A percentile compares a stretch with the other conserved stretches of the same genome.
Evolutionary conservation across 2,888 invertebrate genomes (phyloP).

Genomic region (Lithophane socia): DNA sequence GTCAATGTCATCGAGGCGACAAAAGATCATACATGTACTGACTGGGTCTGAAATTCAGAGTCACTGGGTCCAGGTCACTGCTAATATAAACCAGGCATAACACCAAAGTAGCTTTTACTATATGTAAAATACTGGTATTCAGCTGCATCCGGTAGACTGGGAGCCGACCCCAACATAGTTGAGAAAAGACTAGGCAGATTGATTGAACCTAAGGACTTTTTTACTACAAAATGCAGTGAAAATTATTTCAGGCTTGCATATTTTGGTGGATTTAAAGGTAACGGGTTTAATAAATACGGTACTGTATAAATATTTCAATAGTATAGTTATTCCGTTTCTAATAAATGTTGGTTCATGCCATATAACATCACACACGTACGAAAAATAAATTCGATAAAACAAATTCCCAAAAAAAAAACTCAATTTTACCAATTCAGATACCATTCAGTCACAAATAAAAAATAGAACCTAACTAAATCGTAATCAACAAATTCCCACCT

Average conservation of each 20-base stretch:
- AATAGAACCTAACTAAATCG: conserved; percentile 1
- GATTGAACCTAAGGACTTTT: too few relatives aligned
- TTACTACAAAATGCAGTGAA: background rate
- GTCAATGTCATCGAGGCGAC: too few relatives aligned
- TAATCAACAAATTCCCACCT: background rate
- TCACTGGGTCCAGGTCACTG: too few relatives aligned
- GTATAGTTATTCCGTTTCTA: background rate
- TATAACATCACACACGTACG: background rate
- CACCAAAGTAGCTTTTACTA: too few relatives aligned
- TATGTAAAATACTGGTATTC: too few relatives aligned
- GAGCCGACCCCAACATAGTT: too few relatives aligned
- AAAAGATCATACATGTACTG: too few relatives aligned
- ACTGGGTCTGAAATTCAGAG: too few relatives aligned
- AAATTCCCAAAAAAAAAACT: background rate
- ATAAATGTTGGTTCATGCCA: background rate
- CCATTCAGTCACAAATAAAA: background rate
- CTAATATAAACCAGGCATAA: too few relatives aligned
- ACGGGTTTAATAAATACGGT: background rate
- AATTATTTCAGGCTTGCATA: background rate
- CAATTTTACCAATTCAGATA: background rate
- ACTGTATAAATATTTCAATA: background rate
- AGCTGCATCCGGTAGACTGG: too few relatives aligned
- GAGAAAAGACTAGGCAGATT: too few relatives aligned
- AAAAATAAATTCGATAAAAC: background rate
- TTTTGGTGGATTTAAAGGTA: background rate